phyloP scores from a whole-genome alignment of 2,113 vertebrate genomes.

The Lepus americanus region DNA sequence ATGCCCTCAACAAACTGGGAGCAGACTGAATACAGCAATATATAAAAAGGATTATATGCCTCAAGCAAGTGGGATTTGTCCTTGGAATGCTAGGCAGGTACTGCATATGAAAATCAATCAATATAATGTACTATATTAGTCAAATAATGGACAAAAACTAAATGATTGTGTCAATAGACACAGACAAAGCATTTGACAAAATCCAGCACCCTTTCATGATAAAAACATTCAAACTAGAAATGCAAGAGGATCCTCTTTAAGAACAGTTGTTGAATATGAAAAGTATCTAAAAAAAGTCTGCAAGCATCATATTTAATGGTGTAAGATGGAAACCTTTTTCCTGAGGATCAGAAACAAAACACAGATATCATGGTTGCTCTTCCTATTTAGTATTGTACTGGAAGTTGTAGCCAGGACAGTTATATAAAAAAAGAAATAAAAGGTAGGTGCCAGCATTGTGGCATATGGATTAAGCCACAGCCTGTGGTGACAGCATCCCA shows the following conservation, averaged over 20 bases:
- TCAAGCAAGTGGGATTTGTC: not conserved
- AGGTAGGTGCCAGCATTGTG: not conserved
- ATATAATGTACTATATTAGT: not conserved
- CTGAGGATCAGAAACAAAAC: not conserved
- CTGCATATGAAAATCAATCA: not conserved
- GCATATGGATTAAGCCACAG: no score
- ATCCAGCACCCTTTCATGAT: not conserved
- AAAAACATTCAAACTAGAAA: slow-evolving; percentile 1
- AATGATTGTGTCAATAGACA: not conserved
- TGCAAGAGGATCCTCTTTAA: not conserved
- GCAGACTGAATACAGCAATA: not conserved
- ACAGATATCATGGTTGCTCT: not conserved
- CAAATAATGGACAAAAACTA: not conserved
- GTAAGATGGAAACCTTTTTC: not conserved
- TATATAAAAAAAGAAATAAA: not conserved
- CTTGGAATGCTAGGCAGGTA: not conserved
- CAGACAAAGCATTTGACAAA: not conserved
- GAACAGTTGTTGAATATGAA: not conserved
- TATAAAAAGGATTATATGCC: not conserved
- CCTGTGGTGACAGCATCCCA: no score
- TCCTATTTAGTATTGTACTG: not conserved
- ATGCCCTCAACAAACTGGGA: not conserved
- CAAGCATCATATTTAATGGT: not conserved
- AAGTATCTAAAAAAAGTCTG: not conserved
- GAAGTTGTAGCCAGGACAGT: not conserved